Percentiles rank a stretch among this genome's conserved stretches.
These are phyloP conservation scores for Dinoponera quadriceps DNA, from an alignment of 1,140 invertebrate species.

Conservation along the genomic window DNA sequence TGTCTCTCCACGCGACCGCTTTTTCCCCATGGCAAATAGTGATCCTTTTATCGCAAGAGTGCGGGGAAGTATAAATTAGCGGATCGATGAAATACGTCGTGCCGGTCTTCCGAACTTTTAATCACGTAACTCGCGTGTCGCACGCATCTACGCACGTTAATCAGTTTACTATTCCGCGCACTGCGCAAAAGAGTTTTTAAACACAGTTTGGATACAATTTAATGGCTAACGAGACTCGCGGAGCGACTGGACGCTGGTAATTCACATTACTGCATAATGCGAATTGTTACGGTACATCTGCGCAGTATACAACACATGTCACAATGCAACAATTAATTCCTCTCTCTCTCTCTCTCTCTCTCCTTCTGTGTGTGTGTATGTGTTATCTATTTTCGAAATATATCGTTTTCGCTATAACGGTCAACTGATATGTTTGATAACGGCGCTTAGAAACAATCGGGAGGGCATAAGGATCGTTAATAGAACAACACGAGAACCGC, in stretches of 20 bases:
- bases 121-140: conserved; percentile 14
- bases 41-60: conserved; percentile 3
- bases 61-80: background rate
- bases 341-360: background rate
- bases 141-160: conserved; percentile 23
- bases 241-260: background rate
- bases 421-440: conserved; percentile 51
- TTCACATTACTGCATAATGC: conserved; percentile 43
- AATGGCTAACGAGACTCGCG: conserved; percentile 17
- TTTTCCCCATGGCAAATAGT: background rate
- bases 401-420: conserved; percentile 10
- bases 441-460: conserved; percentile 33
- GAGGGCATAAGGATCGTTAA: conserved; percentile 43
- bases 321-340: conserved; percentile 51
- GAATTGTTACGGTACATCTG: conserved; percentile 32
- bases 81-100: conserved; percentile 24
- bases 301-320: background rate
- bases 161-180: conserved; percentile 23
- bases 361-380: background rate
- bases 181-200: conserved; percentile 33
- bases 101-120: conserved; percentile 12
- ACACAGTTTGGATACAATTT: conserved; percentile 28
- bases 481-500: conserved; percentile 45
- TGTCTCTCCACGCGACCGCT: background rate
- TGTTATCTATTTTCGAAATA: conserved; percentile 11